Conservation (phyloP, 2,113 vertebrate species). For the Prionailurus bengalensis region DNA sequence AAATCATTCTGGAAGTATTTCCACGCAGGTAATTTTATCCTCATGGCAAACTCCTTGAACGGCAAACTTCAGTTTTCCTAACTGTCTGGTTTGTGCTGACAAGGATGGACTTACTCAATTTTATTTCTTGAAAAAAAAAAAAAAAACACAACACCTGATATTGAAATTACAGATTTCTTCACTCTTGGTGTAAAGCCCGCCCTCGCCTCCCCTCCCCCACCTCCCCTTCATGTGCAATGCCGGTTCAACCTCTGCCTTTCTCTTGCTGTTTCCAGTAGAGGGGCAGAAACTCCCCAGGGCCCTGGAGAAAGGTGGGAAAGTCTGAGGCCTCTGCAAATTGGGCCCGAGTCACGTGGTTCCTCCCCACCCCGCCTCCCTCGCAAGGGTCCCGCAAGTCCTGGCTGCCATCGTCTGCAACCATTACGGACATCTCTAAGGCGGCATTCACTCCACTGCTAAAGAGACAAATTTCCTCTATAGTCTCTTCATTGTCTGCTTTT, state of each 20-base stretch:
- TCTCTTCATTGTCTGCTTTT: slow-evolving; percentile 76
- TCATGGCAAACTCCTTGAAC: background rate
- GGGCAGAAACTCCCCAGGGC: background rate
- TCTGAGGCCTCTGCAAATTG: background rate
- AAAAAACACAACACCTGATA: background rate
- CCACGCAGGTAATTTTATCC: background rate
- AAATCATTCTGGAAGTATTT: background rate
- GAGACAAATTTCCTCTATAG: slow-evolving; percentile 65
- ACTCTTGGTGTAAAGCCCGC: background rate
- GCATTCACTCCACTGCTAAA: slow-evolving; percentile 42
- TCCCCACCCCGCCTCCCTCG: background rate
- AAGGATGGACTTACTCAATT: background rate
- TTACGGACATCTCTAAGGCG: background rate
- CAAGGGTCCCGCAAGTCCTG: background rate
- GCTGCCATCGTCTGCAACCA: background rate
- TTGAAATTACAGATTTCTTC: background rate
- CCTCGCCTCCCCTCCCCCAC: background rate
- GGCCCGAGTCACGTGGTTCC: background rate
- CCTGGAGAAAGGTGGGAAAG: background rate
- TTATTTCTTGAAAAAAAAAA: background rate
- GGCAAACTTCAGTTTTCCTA: background rate
- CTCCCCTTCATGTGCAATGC: rapidly evolving
- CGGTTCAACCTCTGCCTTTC: background rate
- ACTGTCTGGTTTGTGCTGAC: background rate
- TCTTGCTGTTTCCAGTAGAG: background rate